These are phyloP conservation scores for Charaxes varanes DNA, from an alignment of 1,140 invertebrate species.

Conservation along the genomic window DNA sequence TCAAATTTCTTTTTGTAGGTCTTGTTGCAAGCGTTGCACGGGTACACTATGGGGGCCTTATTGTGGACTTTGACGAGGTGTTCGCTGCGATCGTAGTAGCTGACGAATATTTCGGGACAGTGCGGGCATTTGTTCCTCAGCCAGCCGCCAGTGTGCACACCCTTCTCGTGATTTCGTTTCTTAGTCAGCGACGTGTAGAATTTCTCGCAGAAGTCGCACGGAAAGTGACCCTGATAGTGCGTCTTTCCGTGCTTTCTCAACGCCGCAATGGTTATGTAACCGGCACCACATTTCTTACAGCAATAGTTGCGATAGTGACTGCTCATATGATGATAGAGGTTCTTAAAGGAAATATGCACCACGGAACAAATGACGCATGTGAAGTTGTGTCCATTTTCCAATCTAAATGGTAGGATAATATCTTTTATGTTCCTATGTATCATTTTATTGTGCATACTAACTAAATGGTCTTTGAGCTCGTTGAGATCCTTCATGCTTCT, in stretches of 20 bases:
- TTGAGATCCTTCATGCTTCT: constrained; percentile 45
- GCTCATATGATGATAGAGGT: constrained; percentile 64
- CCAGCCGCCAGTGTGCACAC: constrained; percentile 58
- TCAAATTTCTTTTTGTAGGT: constrained; percentile 63
- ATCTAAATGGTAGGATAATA: constrained; percentile 57
- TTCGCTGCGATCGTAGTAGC: constrained; percentile 62
- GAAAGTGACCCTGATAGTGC: constrained; percentile 59
- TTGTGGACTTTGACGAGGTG: constrained; percentile 65
- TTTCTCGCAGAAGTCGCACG: constrained; percentile 57
- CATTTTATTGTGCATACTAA: constrained; percentile 40
- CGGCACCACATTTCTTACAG: constrained; percentile 59
- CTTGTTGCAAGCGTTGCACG: constrained; percentile 69
- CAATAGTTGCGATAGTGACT: constrained; percentile 66
- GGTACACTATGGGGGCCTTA: constrained; percentile 48
- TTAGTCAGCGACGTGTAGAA: constrained; percentile 55
- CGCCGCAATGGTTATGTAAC: constrained; percentile 60
- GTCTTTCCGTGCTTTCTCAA: constrained; percentile 59
- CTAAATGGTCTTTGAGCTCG: constrained; percentile 48
- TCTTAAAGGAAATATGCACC: constrained; percentile 60
- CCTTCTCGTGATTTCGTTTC: constrained; percentile 61
- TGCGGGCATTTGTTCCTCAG: constrained; percentile 66
- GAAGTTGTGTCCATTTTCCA: constrained; percentile 54
- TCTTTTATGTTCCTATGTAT: constrained; percentile 62
- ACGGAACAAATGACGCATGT: constrained; percentile 57
- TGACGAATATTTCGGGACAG: constrained; percentile 64